Base-by-base conservation (phyloP, 1,140 invertebrate genomes). In the Drosophila pseudoobscura region DNA sequence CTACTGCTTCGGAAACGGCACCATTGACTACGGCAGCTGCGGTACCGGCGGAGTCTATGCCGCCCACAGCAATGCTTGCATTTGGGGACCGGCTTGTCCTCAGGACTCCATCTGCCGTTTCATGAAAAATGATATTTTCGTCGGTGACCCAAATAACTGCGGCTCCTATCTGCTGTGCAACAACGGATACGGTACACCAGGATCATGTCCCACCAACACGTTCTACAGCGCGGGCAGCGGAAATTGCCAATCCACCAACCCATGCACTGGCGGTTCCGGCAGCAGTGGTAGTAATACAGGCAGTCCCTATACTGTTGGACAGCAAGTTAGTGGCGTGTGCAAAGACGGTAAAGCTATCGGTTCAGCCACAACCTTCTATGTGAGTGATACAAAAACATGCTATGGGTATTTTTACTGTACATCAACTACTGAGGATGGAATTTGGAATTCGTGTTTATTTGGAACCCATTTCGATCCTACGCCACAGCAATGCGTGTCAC, bases 81-180 rank as follows among this genome's bases (percentile, higher is more conserved):
- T 64, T 0, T 89, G 70, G 64, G 65, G 56, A 5, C 52, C 68
- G 4, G 0, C 1, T 2, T 91, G 89, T 20, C 55, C 77, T 0
- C 77, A 83, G 55, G 26, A 62, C 20, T 53, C 45, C 9, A 52
- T 84, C 20, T 88, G 83, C 24, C 51, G 53, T 15, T 88, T 83
- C 47, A 83, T 89, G 75, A 13, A 15, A n/a, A 35, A 47, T n/a
- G 71, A 73, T 41, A 76, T 79, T n/a, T 88, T 51, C n/a, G 53
- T 88, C 3, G 83, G 83, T 24, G 75, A 88, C 71, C 83, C 84
- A 39, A 24, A 50, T 9, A 77, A 62, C 51, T 88, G 83, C 17
- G 72, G 75, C 6, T 2, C 20, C n/a, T 88, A 58, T 29, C 4
- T 88, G 0, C 24, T 24, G 2, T 88, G 83, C 51, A 3, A 44